Evolutionary conservation across 2,113 vertebrate genomes (phyloP).

Genomic region (Boulengeromyrus knoepffleri): DNA sequence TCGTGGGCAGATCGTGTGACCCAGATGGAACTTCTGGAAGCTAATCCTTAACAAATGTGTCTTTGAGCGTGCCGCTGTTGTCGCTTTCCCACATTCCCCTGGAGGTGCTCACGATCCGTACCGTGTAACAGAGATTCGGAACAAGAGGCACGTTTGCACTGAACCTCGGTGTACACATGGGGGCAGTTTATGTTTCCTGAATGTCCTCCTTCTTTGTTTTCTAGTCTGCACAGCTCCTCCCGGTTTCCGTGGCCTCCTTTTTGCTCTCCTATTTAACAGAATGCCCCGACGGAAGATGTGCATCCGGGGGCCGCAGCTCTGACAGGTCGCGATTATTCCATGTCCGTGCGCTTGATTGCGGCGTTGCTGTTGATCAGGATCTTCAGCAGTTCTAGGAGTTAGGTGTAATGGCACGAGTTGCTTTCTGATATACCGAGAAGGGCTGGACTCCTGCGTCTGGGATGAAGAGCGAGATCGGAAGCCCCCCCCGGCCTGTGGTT

Average conservation of each 20-base stretch:
- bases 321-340: not conserved
- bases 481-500: not conserved
- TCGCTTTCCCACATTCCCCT: not conserved
- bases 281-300: not conserved
- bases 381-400: not conserved
- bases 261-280: not conserved
- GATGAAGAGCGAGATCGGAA: not conserved
- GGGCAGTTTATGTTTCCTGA: not conserved
- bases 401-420: not conserved
- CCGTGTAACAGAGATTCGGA: not conserved
- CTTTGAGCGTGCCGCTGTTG: not conserved
- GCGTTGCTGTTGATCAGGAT: not conserved
- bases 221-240: not conserved
- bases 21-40: not conserved
- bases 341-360: not conserved
- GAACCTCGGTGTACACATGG: not conserved
- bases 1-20: not conserved
- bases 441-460: not conserved
- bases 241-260: not conserved
- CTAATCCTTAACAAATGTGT: not conserved
- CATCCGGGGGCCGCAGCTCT: not conserved
- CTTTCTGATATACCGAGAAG: not conserved
- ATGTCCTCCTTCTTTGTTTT: not conserved
- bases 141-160: not conserved
- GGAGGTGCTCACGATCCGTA: not conserved